Conservation (phyloP, 1,140 invertebrate genomes). For the Eriocheir sinensis region DNA sequence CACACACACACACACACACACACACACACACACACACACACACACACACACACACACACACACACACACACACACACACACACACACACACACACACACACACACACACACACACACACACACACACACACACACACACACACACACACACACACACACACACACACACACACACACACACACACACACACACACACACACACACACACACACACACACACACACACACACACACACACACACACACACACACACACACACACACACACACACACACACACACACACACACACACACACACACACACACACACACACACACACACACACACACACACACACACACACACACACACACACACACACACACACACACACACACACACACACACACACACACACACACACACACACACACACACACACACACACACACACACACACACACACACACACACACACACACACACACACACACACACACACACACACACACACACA, state of each 20-base stretch:
- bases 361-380: neutral
- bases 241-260: constrained; percentile 29
- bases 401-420: no score
- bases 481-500: no score
- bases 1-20: neutral
- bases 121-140: constrained; percentile 27
- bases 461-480: no score
- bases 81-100: constrained; percentile 15
- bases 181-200: constrained; percentile 31
- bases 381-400: no score
- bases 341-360: neutral
- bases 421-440: no score
- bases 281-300: neutral
- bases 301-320: neutral
- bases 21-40: neutral
- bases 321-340: neutral
- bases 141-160: constrained; percentile 36
- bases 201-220: constrained; percentile 28
- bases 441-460: no score
- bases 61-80: neutral
- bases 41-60: no score
- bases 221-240: neutral
- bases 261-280: constrained; percentile 37
- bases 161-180: constrained; percentile 36
- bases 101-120: neutral